Evolutionary conservation across 2,888 invertebrate species (phyloP).

Genomic region (Fragum whitleyi): DNA sequence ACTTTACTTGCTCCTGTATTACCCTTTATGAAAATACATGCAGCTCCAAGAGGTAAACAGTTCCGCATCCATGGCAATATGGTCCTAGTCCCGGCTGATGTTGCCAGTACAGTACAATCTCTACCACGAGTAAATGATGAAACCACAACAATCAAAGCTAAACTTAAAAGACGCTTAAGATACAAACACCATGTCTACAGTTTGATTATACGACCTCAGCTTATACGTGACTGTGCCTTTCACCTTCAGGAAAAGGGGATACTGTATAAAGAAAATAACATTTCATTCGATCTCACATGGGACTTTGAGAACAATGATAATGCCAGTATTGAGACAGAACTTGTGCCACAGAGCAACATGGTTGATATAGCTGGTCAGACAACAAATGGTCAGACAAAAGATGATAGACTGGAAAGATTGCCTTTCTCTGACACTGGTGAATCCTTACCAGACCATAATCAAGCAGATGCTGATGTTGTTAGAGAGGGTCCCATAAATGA

Average conservation of each 20-base stretch:
- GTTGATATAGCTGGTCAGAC: not conserved
- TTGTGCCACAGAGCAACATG: not conserved
- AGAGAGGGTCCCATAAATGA: not conserved
- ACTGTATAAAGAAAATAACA: conserved; percentile 43
- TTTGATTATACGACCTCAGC: conserved; percentile 36
- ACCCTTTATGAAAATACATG: conserved; percentile 47
- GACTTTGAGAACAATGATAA: conserved; percentile 19
- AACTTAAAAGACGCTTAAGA: conserved; percentile 16
- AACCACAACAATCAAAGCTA: conserved; percentile 38
- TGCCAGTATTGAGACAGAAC: not conserved
- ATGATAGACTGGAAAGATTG: conserved; percentile 8
- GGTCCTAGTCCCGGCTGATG: conserved; percentile 60
- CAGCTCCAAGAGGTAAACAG: conserved; percentile 53
- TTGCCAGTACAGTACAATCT: conserved; percentile 44
- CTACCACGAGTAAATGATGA: conserved; percentile 47
- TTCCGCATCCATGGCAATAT: conserved; percentile 52
- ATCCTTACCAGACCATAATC: conserved; percentile 14
- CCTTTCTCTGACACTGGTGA: not conserved
- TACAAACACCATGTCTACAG: conserved; percentile 34
- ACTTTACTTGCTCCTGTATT: conserved; percentile 31
- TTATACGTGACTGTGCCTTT: conserved; percentile 20
- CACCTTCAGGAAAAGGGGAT: conserved; percentile 23
- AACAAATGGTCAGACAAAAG: conserved; percentile 17
- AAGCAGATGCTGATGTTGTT: conserved; percentile 6
- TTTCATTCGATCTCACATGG: conserved; percentile 18